Evolutionary conservation across 2,797 vertebrate species (phyloP), one percentile per base, ranked within the genome.

Genomic region (Scyliorhinus canicula): DNA sequence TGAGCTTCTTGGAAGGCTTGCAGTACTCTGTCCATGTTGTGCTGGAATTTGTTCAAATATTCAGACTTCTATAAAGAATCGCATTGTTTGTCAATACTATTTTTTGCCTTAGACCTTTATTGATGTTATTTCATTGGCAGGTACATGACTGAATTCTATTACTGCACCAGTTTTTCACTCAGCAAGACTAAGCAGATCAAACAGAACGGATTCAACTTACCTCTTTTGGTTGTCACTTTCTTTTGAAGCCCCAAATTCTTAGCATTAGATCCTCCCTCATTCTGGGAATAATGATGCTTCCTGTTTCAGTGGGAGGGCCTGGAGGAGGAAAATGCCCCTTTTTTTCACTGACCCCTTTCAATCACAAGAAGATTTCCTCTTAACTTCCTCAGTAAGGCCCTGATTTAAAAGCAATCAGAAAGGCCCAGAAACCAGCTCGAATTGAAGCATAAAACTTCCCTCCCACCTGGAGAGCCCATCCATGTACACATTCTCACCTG

Each of bases 41-140:
- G 9, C 65, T 71, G 93, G 67, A 93, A 69, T 71, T 71, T 69
- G 26, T 93, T 93, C 44, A 71, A 28, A 50, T 50, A 47, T 93
- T 67, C n/a, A 47, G 40, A 69, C 21, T 93, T 93, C 63, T 44
- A 69, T 50, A 57, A n/a, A 21, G 88, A 91, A 91, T 63, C n/a
- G 7, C 35, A 60, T 44, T 63, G 35, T 91, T 40, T 63, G 88
- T 91, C 88, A 91, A 60, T n/a, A 44, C n/a, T 24, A 35, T 40
- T 40, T 57, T 35, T 91, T 35, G 28, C 31, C 7, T 67, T 35
- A 71, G 50, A 21, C 47, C 8, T 31, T 63, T 28, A 28, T 6
- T 71, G 11, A 71, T 93, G n/a, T 93, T 65, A 44, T 67, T 52
- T 74, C 93, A 94, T n/a, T 94, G 93, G 47, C 67, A 93, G 47